These are phyloP conservation scores for Lepidocyrtinus sp. DNA, from an alignment of 2,888 invertebrate species.

Conservation along the genomic window DNA sequence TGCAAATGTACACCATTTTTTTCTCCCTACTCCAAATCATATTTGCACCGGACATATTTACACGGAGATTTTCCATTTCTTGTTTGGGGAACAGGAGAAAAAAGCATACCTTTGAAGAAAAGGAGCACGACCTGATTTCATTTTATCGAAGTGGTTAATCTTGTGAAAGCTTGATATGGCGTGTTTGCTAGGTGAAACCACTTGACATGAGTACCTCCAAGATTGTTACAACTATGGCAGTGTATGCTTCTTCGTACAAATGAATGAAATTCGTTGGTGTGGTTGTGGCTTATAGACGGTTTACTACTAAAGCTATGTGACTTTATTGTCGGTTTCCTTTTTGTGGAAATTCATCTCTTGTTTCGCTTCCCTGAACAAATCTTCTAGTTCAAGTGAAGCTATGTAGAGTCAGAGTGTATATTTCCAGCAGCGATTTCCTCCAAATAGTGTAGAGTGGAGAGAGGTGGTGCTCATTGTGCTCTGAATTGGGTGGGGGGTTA, in stretches of 20 bases:
- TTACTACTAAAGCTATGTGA: no score
- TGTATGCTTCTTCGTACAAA: no score
- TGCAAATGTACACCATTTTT: not conserved
- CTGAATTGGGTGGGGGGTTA: no score
- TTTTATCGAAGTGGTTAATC: constrained; percentile 47
- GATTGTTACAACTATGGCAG: no score
- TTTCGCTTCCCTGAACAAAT: not conserved
- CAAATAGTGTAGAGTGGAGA: not conserved
- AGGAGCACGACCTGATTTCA: constrained; percentile 59
- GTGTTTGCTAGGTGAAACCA: constrained; percentile 27
- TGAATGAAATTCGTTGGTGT: no score
- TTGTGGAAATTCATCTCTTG: not conserved
- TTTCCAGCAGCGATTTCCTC: not conserved
- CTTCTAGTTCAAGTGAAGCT: not conserved
- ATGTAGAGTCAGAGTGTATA: not conserved
- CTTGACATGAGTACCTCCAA: no score
- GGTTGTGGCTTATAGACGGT: no score
- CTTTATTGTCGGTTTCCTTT: constrained; percentile 13
- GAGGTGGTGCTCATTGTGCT: constrained; percentile 3
- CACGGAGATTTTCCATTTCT: not conserved
- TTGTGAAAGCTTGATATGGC: constrained; percentile 40
- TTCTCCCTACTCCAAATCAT: not conserved
- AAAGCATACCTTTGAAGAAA: constrained; percentile 46
- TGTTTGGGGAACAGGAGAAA: no score
- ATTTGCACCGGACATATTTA: not conserved